Base-by-base conservation (phyloP, 2,888 invertebrate genomes). In the Drosophila rubida region DNA sequence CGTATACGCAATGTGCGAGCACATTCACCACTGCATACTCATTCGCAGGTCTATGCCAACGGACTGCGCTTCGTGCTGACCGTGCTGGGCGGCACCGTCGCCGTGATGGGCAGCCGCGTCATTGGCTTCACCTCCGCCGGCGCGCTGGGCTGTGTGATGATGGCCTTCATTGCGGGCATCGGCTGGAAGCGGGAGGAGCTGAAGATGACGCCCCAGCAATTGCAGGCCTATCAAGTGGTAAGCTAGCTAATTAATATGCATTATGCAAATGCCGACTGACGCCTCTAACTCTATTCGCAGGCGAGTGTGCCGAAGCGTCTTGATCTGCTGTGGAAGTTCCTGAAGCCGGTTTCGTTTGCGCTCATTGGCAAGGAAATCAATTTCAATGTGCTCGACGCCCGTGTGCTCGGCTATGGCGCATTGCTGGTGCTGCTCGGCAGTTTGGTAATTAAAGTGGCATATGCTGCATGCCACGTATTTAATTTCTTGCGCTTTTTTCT, bases 341-440 rank as follows among this genome's bases (percentile, higher is more conserved):
- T 95, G 82, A 95, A 96, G 88, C 96, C 96, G 5, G 93, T 96
- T 67, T 93, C 96, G 35, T 96, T 96, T 89, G 95, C 95, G 19
- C 93, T 96, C 44, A 96, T 96, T 81, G 96, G 96, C 8, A 94
- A 95, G 67, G 96, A 96, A 91, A 94, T 96, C 59, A 93, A 95
- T 90, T 93, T 95, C 55, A 81, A 84, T 7, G 90, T 93, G 74
- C 83, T 94, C 77, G 93, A 93, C 83, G 87, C 84, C 39, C 82
- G 87, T 71, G 92, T 92, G 59, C 91, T 93, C 90, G 93, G 93
- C 78, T 93, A 93, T 82, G 94, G 93, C 45, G 90, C 92, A 46
- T 92, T 93, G 42, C 85, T 80, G 54, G 90, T 91, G 78, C 57
- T 91, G 37, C 68, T 91, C 58, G 92, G 93, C 64, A 90, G 92